These are phyloP conservation scores for Glyphotaelius pellucidus DNA, from an alignment of 2,888 invertebrate species.

Conservation along the genomic window DNA sequence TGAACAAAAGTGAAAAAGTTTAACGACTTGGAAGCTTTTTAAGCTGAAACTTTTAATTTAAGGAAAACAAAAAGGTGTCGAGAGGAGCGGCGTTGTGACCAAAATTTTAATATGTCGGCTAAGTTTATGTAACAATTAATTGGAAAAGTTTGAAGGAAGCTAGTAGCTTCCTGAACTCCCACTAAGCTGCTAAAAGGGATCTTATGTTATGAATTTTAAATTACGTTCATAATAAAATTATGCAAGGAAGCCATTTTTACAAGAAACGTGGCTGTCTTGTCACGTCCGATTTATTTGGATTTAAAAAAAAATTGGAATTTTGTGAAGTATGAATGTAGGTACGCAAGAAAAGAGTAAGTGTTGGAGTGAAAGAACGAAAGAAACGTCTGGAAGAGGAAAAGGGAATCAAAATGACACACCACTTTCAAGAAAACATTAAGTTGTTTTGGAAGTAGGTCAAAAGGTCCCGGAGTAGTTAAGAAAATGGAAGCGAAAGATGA, in stretches of 20 bases:
- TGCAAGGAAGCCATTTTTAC: conserved; percentile 15
- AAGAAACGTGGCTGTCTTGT: background rate
- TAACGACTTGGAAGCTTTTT: background rate
- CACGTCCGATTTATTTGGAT: background rate
- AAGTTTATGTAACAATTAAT: conserved; percentile 41
- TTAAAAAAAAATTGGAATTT: background rate
- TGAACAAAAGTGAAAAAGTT: background rate
- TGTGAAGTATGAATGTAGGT: too few relatives aligned
- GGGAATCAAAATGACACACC: too few relatives aligned
- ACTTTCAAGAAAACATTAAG: too few relatives aligned
- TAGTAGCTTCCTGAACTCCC: background rate
- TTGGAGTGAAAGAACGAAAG: too few relatives aligned
- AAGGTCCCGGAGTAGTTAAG: too few relatives aligned
- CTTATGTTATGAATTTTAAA: conserved; percentile 29
- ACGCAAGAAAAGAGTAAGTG: too few relatives aligned
- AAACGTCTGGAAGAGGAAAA: too few relatives aligned
- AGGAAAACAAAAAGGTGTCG: conserved; percentile 9
- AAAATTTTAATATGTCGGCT: conserved; percentile 23
- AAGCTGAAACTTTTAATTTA: conserved; percentile 27
- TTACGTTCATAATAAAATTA: conserved; percentile 27
- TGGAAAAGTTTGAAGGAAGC: conserved; percentile 41
- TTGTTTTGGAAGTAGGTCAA: too few relatives aligned
- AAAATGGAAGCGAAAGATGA: too few relatives aligned
- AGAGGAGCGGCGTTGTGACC: conserved; percentile 25
- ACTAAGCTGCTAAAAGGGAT: conserved; percentile 6